Evolutionary conservation across 2,113 vertebrate species (phyloP).

Genomic region (Esox niger): DNA sequence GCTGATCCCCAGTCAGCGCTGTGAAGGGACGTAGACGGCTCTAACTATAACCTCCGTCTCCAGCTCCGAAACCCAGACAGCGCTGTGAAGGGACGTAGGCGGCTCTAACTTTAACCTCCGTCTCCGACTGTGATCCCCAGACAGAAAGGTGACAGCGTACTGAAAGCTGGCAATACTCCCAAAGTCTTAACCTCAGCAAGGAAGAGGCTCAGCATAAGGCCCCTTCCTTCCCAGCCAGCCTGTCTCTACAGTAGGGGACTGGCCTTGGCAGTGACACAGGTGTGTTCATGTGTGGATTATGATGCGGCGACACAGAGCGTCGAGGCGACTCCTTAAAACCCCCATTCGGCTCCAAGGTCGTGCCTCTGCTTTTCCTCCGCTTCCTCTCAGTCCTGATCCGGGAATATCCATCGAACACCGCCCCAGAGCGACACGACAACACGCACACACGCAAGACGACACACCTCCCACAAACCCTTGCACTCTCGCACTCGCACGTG

Average conservation of each 20-base stretch:
- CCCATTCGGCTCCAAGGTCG: constrained; percentile 46
- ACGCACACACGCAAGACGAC: neutral
- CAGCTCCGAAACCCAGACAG: constrained; percentile 8
- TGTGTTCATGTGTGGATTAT: neutral
- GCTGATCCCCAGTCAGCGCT: neutral
- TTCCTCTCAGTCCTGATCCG: constrained; percentile 12
- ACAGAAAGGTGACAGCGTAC: neutral
- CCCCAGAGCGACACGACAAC: neutral
- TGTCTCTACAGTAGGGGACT: neutral
- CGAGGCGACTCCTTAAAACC: constrained; percentile 46
- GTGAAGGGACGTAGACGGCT: constrained; percentile 37
- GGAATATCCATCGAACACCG: constrained; percentile 12
- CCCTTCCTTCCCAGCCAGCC: neutral
- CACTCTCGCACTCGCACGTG: neutral
- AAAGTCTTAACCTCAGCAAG: too few species aligned
- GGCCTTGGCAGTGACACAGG: neutral
- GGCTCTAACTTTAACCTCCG: constrained; percentile 54
- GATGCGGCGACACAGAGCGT: constrained; percentile 22
- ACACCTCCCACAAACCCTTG: neutral
- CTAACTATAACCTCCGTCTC: constrained; percentile 52
- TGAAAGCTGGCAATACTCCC: neutral
- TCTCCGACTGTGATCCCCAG: constrained; percentile 24
- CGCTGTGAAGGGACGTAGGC: constrained; percentile 25
- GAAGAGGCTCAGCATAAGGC: neutral
- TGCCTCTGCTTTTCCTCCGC: constrained; percentile 37